Evolutionary conservation across 2,797 vertebrate genomes (phyloP).

Genomic region (Ispidina picta): DNA sequence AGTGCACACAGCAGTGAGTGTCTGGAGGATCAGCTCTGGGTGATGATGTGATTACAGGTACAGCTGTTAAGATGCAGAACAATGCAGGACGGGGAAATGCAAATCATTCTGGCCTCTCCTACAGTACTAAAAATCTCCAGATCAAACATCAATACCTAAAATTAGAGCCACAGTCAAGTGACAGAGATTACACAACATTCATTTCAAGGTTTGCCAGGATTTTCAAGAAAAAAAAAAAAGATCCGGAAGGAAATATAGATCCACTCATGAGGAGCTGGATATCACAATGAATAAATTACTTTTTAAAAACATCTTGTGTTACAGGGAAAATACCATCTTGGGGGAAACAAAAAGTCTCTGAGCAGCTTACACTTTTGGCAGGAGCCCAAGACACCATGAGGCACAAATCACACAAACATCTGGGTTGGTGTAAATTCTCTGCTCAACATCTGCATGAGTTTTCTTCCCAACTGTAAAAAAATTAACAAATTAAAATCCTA

Average conservation of each 20-base stretch:
- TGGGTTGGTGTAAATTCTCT: slow-evolving; percentile 6
- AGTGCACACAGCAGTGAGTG: not conserved
- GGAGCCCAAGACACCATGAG: slow-evolving; percentile 14
- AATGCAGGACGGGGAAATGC: not conserved
- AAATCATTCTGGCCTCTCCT: not conserved
- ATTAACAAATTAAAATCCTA: not conserved
- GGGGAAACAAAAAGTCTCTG: slow-evolving; percentile 14
- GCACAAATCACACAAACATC: slow-evolving; percentile 22
- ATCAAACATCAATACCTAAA: slow-evolving; percentile 37
- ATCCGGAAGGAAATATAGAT: not conserved
- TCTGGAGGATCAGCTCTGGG: not conserved
- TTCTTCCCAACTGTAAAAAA: not conserved
- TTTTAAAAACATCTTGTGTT: slow-evolving; percentile 46
- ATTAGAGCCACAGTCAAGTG: slow-evolving; percentile 14
- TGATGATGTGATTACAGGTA: not conserved
- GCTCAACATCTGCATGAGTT: not conserved
- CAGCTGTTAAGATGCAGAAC: not conserved
- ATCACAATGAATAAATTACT: slow-evolving; percentile 19
- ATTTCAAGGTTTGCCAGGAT: slow-evolving; percentile 5
- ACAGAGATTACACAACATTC: slow-evolving; percentile 14
- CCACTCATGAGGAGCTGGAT: slow-evolving; percentile 16
- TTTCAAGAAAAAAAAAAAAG: slow-evolving; percentile 35
- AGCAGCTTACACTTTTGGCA: slow-evolving; percentile 38
- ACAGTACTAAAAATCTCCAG: slow-evolving; percentile 10
- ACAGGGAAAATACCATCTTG: slow-evolving; percentile 17